Evolutionary conservation across 1,140 invertebrate species (phyloP).

Genomic region (Scaptomyza montana): DNA sequence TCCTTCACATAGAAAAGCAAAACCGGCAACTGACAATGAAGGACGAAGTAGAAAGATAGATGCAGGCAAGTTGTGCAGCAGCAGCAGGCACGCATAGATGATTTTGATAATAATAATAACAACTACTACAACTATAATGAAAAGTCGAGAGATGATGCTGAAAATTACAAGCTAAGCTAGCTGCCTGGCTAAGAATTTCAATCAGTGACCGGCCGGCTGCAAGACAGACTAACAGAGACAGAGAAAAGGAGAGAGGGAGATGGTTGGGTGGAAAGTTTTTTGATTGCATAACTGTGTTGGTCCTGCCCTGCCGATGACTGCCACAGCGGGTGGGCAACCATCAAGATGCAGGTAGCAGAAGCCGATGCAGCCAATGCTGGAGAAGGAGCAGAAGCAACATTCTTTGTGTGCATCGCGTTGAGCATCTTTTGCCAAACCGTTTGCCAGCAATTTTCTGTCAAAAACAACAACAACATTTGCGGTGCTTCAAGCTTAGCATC

Average conservation of each 20-base stretch:
- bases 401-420: conserved; percentile 50
- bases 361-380: background rate
- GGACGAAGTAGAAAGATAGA: background rate
- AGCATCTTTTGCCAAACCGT: conserved; percentile 32
- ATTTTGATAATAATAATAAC: conserved; percentile 61
- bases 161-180: conserved; percentile 42
- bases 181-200: conserved; percentile 66
- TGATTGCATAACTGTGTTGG: conserved; percentile 69
- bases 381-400: conserved; percentile 33
- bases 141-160: conserved; percentile 55
- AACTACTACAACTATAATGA: conserved; percentile 45
- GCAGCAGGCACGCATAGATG: conserved; percentile 44
- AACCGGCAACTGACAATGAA: conserved; percentile 44
- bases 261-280: conserved; percentile 33
- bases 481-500: conserved; percentile 51
- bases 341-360: conserved; percentile 36
- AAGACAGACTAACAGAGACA: conserved; percentile 18
- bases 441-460: conserved; percentile 66
- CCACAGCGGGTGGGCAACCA: conserved; percentile 28
- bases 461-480: conserved; percentile 64
- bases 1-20: conserved; percentile 25
- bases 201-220: conserved; percentile 56
- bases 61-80: conserved; percentile 29
- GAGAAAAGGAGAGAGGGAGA: background rate
- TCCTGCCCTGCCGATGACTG: conserved; percentile 29